Evolutionary conservation across 1,140 invertebrate genomes (phyloP), one percentile per base, ranked within the genome.

Genomic region (Ceratina calcarata): DNA sequence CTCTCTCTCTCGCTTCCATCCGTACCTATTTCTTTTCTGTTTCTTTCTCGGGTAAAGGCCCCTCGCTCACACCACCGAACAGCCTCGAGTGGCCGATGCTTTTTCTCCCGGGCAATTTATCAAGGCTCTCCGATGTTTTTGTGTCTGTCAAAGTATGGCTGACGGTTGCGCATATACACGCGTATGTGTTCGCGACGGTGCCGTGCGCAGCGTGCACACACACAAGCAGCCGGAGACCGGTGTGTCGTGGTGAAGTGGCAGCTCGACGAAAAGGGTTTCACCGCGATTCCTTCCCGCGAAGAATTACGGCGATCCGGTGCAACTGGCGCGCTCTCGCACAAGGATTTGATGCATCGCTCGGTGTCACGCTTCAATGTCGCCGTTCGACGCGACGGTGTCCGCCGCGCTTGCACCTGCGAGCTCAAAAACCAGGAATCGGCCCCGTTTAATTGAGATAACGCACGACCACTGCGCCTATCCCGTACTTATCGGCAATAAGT

Each of bases 31-130:
- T 78, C 70, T 84, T 79, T 45, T 84, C 74, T 73, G 82, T 66
- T 75, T 24, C 72, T 61, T 66, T 49, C 55, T 74, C 83, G 27
- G 27, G 27, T 32, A 32, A 32, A 71, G 74, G 10, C 78, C 55
- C 76, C 61, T 65, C 69, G 75, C 80, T 73, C 81, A 73, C 81
- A 79, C 67, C 80, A 70, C 86, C 82, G 77, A 77, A 82, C 76
- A 87, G 84, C 86, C 87, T 88, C 86, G 86, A 89, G 87, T 88
- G 84, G 71, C 80, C 85, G 81, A 89, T 83, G 88, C 81, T 90
- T 90, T 90, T 90, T 89, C 88, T 89, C 82, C 71, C 80, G 73
- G 76, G 84, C 87, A 88, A 90, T 90, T 90, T 90, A 90, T 90
- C 89, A 90, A 89, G 86, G 76, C 81, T 81, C 86, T 88, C 82